Percentiles rank a stretch among this genome's conserved stretches.
Evolutionary conservation across 2,888 invertebrate species (phyloP).

Genomic region (Colostygia pectinataria): DNA sequence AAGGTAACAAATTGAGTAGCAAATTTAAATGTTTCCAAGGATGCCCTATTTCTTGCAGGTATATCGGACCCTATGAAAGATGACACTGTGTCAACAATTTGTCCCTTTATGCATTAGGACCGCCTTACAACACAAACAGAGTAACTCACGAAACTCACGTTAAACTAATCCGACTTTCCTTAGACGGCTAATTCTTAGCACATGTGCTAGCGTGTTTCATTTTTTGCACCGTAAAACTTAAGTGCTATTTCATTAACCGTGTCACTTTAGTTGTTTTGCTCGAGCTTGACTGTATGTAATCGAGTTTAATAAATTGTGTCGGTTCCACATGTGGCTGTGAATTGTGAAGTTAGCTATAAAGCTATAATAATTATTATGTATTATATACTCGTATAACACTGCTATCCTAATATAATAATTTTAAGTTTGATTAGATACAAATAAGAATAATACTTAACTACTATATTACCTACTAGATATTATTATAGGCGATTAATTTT

Average conservation of each 20-base stretch:
- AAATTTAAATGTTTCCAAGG: constrained; percentile 16
- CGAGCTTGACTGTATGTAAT: constrained; percentile 30
- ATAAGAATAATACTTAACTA: no score
- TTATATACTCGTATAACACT: no score
- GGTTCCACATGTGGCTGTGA: constrained; percentile 45
- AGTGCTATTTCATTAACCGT: constrained; percentile 78
- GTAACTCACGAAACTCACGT: constrained; percentile 76
- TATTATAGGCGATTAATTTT: no score
- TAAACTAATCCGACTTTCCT: constrained; percentile 76
- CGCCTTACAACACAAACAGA: constrained; percentile 74
- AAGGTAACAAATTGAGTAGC: constrained; percentile 42
- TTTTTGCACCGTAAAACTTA: constrained; percentile 74
- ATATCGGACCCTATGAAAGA: constrained; percentile 73
- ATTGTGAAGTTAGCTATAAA: constrained; percentile 33
- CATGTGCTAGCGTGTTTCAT: constrained; percentile 58
- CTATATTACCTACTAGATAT: no score
- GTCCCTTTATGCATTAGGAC: constrained; percentile 67
- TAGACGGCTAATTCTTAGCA: constrained; percentile 68
- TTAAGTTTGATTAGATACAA: no score
- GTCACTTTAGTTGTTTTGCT: constrained; percentile 49
- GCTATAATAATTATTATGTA: no score
- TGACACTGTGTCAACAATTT: constrained; percentile 80
- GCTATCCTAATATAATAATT: no score
- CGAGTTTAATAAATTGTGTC: constrained; percentile 49
- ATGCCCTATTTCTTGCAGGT: constrained; percentile 63